Evolutionary conservation across 2,113 vertebrate species (phyloP).

Genomic region (Pavo muticus): DNA sequence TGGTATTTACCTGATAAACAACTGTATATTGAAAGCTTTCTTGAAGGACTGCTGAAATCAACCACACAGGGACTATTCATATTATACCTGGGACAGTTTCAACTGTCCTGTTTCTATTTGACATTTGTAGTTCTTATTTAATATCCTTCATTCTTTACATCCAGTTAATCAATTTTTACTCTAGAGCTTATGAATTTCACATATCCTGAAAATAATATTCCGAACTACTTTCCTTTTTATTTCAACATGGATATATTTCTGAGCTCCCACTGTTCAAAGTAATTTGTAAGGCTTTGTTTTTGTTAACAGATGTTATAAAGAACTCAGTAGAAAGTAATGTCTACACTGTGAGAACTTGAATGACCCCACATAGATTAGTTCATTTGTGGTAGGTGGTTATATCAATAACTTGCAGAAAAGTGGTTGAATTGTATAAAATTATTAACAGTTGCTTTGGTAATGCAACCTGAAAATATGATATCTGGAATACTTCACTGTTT

Average conservation of each 20-base stretch:
- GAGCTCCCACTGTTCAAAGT: slow-evolving; percentile 1
- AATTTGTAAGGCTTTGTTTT: slow-evolving; percentile 22
- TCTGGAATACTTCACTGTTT: not conserved
- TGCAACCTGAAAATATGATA: not conserved
- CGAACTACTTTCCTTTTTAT: not conserved
- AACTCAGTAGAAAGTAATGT: not conserved
- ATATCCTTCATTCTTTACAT: not conserved
- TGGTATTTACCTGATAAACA: not conserved
- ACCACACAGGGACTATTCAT: not conserved
- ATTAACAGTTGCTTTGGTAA: not conserved
- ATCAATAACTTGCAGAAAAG: not conserved
- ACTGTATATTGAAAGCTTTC: not conserved
- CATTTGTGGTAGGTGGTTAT: not conserved
- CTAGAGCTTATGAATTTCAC: not conserved
- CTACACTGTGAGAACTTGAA: not conserved
- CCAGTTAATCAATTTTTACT: not conserved
- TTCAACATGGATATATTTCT: not conserved
- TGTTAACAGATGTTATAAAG: not conserved
- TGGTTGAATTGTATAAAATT: not conserved
- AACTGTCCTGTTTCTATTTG: not conserved
- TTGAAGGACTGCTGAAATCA: not conserved
- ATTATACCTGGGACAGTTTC: not conserved
- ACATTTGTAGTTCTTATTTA: not conserved
- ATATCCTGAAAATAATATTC: slow-evolving; percentile 13
- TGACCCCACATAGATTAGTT: slow-evolving; percentile 13